Percentiles rank a stretch among this genome's conserved stretches.
Conservation (phyloP, 1,140 invertebrate genomes). For the Zeugodacus cucurbitae region DNA sequence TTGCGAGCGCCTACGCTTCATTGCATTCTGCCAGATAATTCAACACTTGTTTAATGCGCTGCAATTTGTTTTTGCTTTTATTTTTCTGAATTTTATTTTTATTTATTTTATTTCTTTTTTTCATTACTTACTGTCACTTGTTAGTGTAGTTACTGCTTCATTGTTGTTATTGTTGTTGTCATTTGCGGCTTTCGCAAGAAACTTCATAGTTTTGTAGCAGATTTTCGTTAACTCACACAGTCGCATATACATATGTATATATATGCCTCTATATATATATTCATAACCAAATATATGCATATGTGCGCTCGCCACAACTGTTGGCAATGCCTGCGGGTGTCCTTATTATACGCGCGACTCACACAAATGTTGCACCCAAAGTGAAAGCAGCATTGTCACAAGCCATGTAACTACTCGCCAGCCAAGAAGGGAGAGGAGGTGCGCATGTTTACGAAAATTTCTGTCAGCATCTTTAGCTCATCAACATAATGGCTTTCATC, state of each 20-base stretch:
- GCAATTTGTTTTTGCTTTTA: neutral
- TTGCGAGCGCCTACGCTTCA: neutral
- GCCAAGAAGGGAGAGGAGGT: neutral
- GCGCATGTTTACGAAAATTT: constrained; percentile 7
- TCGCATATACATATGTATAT: neutral
- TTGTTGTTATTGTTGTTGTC: constrained; percentile 34
- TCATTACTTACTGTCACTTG: neutral
- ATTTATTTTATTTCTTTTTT: neutral
- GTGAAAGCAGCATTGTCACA: neutral
- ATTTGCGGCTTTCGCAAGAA: constrained; percentile 7
- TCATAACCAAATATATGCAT: too few relatives aligned
- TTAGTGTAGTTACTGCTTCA: neutral
- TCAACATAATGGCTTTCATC: constrained; percentile 33
- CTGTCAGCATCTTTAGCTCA: constrained; percentile 34
- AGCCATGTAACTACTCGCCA: neutral
- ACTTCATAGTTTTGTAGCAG: constrained; percentile 7
- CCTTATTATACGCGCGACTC: neutral
- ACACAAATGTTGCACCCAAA: neutral
- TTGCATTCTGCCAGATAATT: constrained; percentile 18
- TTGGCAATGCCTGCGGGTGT: constrained; percentile 9
- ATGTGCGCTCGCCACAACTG: neutral
- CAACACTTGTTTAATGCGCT: neutral
- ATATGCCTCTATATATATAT: neutral
- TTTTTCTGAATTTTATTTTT: neutral
- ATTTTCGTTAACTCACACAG: neutral